Base-by-base conservation (phyloP, 2,797 vertebrate genomes). In the Hydrocynus forskahlii region DNA sequence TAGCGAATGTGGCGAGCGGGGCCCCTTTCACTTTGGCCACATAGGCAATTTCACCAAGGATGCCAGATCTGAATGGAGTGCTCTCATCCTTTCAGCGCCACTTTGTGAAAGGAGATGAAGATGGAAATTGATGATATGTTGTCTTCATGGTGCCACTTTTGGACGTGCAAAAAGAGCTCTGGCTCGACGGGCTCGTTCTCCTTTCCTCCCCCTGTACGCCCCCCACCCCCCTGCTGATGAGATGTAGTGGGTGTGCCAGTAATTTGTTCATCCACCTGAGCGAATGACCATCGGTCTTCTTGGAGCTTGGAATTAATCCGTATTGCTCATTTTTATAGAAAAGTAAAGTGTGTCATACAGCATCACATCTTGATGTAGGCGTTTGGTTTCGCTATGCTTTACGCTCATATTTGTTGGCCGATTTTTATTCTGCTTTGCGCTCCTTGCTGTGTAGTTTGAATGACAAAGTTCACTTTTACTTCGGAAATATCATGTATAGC, bases 11-110 rank as follows among this genome's bases (percentile, higher is more conserved):
- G 76, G 52, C 6, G 86, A 75, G 69, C 84, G 87, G 89, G 87
- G 89, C 69, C 81, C 78, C 85, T 78, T 81, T 91, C 91, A 72
- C 82, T 66, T 85, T 89, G 76, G 83, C 89, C 91, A 81, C 40
- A 83, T 87, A 67, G 89, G 78, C 91, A 89, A 89, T 90, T 90
- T 91, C 92, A 88, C 88, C 87, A 89, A 93, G 91, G 90, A 85
- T 88, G 85, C 86, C 91, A 74, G 60, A 7, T 80, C 19, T 87
- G 86, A 86, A 82, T 83, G 84, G 87, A 86, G 83, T 88, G 89
- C 89, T 91, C 94, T 91, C 91, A 75, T 83, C 81, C 80, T 84
- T 88, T 83, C 82, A 90, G 81, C 62, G 73, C 81, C 70, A 85
- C 87, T 88, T 86, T 90, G 87, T 90, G 88, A 91, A 79, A 76